These are phyloP conservation scores for Caenorhabditis zanzibari DNA, from an alignment of 2,888 invertebrate species.

Conservation along the genomic window DNA sequence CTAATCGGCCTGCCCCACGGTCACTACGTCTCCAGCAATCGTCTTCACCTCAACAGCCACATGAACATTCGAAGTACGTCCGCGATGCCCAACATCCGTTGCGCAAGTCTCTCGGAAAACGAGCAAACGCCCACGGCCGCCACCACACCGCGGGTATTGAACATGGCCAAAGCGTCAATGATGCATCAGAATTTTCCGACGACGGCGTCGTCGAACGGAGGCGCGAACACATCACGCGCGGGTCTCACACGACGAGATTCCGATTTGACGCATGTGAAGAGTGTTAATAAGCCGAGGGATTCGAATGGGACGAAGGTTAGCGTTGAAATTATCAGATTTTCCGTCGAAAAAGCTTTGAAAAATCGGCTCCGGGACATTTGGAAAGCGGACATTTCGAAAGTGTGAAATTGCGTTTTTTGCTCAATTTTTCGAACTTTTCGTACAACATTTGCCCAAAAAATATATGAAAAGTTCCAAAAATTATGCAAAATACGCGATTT, in stretches of 20 bases:
- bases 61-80: conserved; percentile 52
- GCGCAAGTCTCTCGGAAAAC: conserved; percentile 31
- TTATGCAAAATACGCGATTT: too few species aligned
- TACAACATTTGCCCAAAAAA: too few species aligned
- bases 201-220: not conserved
- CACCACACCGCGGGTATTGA: conserved; percentile 27
- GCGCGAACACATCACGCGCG: not conserved
- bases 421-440: too few species aligned
- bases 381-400: too few species aligned
- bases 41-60: conserved; percentile 20
- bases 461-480: too few species aligned
- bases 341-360: not conserved
- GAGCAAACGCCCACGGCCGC: conserved; percentile 5
- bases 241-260: conserved; percentile 50
- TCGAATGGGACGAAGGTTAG: conserved; percentile 10
- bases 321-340: too few species aligned
- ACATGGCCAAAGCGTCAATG: conserved; percentile 43
- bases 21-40: conserved; percentile 59
- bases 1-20: conserved; percentile 52
- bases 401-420: too few species aligned
- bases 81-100: conserved; percentile 60
- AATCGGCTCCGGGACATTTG: not conserved
- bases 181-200: conserved; percentile 29
- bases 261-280: conserved; percentile 56
- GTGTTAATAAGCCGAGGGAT: conserved; percentile 6